phyloP scores from a whole-genome alignment of 2,113 vertebrate species.

The Pogonocichla stellata region DNA sequence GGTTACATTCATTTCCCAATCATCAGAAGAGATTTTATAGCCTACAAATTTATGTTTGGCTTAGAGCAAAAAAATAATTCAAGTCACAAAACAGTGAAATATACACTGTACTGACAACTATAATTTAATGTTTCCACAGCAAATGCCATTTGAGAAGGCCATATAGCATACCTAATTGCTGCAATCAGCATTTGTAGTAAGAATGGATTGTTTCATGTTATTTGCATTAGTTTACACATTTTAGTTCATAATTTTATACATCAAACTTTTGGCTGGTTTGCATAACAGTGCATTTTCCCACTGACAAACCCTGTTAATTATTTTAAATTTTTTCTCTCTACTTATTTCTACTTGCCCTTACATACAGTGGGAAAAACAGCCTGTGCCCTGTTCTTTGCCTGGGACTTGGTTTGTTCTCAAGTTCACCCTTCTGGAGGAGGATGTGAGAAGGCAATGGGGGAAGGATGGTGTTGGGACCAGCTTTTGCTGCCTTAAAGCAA shows the following conservation, averaged over 20 bases:
- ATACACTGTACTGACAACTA: background rate
- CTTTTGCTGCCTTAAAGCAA: background rate
- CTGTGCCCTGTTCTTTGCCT: background rate
- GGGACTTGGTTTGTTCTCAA: background rate
- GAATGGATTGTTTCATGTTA: background rate
- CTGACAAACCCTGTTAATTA: background rate
- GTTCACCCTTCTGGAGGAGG: background rate
- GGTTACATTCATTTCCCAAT: background rate
- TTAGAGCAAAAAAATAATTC: background rate
- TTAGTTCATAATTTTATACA: background rate
- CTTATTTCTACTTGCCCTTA: background rate
- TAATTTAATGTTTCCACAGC: background rate
- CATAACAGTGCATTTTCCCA: background rate
- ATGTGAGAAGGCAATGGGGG: background rate
- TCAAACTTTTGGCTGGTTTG: background rate
- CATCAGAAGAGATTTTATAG: background rate
- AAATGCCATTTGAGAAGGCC: background rate
- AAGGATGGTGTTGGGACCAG: background rate
- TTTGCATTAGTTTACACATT: background rate
- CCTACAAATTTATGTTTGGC: background rate
- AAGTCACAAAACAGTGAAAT: constrained; percentile 1
- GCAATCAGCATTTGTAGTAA: background rate
- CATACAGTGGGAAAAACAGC: background rate
- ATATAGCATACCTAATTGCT: background rate
- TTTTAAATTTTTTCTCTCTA: background rate